Percentiles rank a stretch among this genome's conserved stretches.
These are phyloP conservation scores for Mus pahari DNA, from an alignment of 2,113 vertebrate species.

Conservation along the genomic window DNA sequence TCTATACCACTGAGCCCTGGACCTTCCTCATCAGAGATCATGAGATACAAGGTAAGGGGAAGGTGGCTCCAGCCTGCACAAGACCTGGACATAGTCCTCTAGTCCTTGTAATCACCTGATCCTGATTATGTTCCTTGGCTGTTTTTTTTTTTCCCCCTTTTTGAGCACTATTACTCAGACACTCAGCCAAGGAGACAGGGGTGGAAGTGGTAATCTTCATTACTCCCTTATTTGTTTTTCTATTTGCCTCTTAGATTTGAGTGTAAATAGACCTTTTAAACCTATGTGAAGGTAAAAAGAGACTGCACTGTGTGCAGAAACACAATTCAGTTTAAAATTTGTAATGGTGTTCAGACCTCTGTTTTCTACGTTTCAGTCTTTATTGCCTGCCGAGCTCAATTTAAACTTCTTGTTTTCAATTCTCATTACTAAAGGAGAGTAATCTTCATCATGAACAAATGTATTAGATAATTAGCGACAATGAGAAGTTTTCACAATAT, in stretches of 20 bases:
- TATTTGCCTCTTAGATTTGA: slow-evolving; percentile 4
- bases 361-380: background rate
- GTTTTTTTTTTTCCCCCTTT: background rate
- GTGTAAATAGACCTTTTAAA: background rate
- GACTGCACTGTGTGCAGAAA: background rate
- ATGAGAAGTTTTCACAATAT: background rate
- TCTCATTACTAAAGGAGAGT: slow-evolving; percentile 15
- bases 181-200: background rate
- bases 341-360: background rate
- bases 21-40: slow-evolving; percentile 13
- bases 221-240: slow-evolving; percentile 28
- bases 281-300: background rate
- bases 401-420: slow-evolving; percentile 10
- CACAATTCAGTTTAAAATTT: background rate
- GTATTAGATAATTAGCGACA: background rate
- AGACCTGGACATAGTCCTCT: background rate
- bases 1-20: background rate
- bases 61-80: background rate
- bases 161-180: background rate
- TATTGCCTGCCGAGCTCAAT: background rate
- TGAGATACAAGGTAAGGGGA: slow-evolving; percentile 43
- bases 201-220: background rate
- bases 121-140: background rate
- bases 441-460: slow-evolving; percentile 9
- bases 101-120: background rate